Conservation (phyloP, 2,113 vertebrate species). For the Progne subis region DNA sequence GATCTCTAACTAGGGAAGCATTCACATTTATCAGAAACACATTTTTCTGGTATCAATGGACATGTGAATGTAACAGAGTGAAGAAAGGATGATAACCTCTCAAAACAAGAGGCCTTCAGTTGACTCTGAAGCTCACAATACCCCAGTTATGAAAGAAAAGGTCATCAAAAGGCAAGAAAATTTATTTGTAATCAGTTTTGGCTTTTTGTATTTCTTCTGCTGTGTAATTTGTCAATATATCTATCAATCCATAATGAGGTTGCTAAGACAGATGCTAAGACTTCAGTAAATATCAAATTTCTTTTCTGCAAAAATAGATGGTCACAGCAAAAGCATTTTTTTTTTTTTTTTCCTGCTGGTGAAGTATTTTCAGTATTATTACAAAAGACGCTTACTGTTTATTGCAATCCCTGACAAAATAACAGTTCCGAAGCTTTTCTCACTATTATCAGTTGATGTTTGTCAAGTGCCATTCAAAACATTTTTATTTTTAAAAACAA, state of each 20-base stretch:
- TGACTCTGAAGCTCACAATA: not conserved
- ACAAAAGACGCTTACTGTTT: conserved; percentile 1
- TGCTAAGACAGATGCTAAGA: not conserved
- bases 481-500: conserved; percentile 27
- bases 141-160: not conserved
- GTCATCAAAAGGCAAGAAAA: not conserved
- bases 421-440: conserved; percentile 11
- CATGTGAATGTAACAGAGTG: not conserved
- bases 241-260: not conserved
- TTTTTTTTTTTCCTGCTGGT: not conserved
- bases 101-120: not conserved
- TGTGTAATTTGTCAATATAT: not conserved
- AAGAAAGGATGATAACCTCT: not conserved
- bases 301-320: not conserved
- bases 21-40: not conserved
- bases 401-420: conserved; percentile 19
- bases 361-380: conserved; percentile 4
- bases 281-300: not conserved
- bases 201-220: not conserved
- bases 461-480: conserved; percentile 38
- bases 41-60: not conserved
- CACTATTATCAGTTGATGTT: not conserved
- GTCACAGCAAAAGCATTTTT: not conserved
- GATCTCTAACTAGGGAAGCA: not conserved
- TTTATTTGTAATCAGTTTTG: not conserved